Conservation (phyloP, 2,113 vertebrate species). For the Nicator chloris region DNA sequence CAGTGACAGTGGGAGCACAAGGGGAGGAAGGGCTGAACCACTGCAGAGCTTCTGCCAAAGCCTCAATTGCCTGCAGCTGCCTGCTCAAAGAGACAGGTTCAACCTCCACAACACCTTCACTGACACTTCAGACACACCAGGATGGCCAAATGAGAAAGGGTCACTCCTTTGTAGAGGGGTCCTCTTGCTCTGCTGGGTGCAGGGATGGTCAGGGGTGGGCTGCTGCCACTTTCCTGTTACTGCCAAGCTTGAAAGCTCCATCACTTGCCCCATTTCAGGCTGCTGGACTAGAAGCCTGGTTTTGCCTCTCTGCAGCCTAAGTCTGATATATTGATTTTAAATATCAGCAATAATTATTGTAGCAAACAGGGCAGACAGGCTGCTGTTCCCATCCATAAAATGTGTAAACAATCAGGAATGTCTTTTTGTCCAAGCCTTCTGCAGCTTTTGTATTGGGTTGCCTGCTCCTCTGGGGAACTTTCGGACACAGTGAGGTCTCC, state of each 20-base stretch:
- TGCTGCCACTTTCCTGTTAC: neutral
- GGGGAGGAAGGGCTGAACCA: neutral
- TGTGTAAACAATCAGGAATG: neutral
- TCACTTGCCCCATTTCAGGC: neutral
- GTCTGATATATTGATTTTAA: neutral
- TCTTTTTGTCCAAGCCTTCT: neutral
- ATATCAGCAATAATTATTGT: neutral
- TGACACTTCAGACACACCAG: neutral
- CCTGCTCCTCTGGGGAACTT: neutral
- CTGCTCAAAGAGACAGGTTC: neutral
- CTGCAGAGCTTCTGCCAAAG: neutral
- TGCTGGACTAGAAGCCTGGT: neutral
- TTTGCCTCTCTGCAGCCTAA: neutral
- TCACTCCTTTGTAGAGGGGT: neutral
- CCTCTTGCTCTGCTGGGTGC: fast-evolving
- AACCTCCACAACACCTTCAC: neutral
- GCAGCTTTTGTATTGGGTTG: neutral
- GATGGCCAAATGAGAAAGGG: neutral
- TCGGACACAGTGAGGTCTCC: neutral
- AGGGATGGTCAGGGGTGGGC: neutral
- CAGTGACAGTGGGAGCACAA: neutral
- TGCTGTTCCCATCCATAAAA: neutral
- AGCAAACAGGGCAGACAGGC: neutral
- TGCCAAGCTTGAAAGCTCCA: neutral
- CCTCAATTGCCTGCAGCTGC: neutral